A percentile compares a stretch with the other conserved stretches of the same genome.
Conservation (phyloP, 2,888 invertebrate species). For the Troglohyphantes excavatus region DNA sequence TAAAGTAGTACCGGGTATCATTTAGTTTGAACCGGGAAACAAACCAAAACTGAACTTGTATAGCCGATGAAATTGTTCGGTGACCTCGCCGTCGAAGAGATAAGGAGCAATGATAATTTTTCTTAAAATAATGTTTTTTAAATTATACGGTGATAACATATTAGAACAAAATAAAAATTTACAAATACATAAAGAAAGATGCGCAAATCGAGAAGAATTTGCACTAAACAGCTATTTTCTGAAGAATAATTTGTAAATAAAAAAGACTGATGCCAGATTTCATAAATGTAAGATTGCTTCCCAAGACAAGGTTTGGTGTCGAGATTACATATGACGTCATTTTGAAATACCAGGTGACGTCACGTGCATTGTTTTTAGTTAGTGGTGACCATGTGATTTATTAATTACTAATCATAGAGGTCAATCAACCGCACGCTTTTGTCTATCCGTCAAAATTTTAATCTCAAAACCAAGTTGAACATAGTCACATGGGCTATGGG, state of each 20-base stretch:
- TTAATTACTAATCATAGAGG: too few relatives aligned
- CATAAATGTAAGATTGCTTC: too few relatives aligned
- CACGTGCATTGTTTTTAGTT: too few relatives aligned
- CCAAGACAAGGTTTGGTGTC: too few relatives aligned
- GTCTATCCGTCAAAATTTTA: too few relatives aligned
- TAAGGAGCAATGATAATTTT: background rate
- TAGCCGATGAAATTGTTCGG: background rate
- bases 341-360: too few relatives aligned
- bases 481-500: too few relatives aligned
- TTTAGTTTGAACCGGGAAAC: background rate
- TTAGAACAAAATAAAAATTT: background rate
- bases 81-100: background rate
- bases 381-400: too few relatives aligned
- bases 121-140: background rate
- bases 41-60: background rate
- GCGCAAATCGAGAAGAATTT: background rate
- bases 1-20: too few relatives aligned
- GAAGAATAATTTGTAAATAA: conserved; percentile 4
- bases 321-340: too few relatives aligned
- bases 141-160: background rate
- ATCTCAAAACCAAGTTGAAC: too few relatives aligned
- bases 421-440: too few relatives aligned
- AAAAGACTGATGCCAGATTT: background rate
- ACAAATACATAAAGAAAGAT: conserved; percentile 9
- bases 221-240: background rate